Evolutionary conservation across 2,113 vertebrate genomes (phyloP).

Genomic region (Casuarius casuarius): DNA sequence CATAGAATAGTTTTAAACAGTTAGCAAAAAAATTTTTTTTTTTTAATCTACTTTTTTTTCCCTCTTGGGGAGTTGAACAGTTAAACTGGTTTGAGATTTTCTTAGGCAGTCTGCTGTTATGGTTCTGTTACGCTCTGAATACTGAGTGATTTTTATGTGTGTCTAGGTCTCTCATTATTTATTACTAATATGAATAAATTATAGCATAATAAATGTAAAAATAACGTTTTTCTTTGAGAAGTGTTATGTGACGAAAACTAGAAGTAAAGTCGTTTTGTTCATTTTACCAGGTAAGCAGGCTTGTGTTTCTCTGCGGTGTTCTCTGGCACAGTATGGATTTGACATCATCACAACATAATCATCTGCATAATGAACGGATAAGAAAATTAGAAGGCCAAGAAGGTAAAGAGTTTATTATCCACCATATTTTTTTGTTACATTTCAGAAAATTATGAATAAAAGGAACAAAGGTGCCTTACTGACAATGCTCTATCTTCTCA

Average conservation of each 20-base stretch:
- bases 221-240: neutral
- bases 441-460: neutral
- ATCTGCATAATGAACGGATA: neutral
- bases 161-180: neutral
- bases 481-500: neutral
- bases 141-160: neutral
- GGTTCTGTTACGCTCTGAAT: neutral
- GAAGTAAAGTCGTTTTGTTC: neutral
- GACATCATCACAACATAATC: neutral
- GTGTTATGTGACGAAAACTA: neutral
- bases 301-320: conserved; percentile 16
- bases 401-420: conserved; percentile 69
- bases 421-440: neutral
- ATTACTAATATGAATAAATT: neutral
- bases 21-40: neutral
- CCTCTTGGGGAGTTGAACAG: neutral
- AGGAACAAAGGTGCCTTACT: neutral
- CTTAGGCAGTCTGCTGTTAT: neutral
- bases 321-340: conserved; percentile 56
- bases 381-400: conserved; percentile 31
- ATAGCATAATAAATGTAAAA: neutral
- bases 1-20: neutral
- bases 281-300: neutral
- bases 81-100: neutral
- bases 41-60: neutral